Base-by-base conservation (phyloP, 1,140 invertebrate genomes). In the Cotesia typhae region DNA sequence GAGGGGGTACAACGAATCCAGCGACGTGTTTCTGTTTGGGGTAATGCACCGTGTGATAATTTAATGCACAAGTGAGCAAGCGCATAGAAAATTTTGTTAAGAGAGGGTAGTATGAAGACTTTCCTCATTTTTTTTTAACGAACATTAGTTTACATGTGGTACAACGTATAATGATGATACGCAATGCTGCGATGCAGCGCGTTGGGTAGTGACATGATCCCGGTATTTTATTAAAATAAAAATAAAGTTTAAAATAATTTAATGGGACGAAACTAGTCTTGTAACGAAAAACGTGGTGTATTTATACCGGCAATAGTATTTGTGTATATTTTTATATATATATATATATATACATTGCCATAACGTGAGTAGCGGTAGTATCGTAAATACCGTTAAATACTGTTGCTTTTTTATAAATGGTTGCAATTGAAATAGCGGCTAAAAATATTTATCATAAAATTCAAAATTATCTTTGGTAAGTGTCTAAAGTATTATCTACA, bases 1-100 rank as follows among this genome's bases (percentile, higher is more conserved):
- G 66, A 55, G 66, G 66, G 51, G 66, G 47, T 10, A 1, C 51
- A 67, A 12, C 66, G 51, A 67, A 67, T 67, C 66, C 66, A 5
- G 36, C 41, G 6, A 55, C 12, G 66, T 10, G n/a, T 35, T 67
- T 36, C 41, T 10, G 6, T 67, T 6, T 4, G 17, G 64, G 17
- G n/a, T n/a, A 4, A 20, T 37, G 35, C 14, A 37, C 17, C 63
- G 36, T 47, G 14, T 51, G 37, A 51, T 38, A 51, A 65, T 65
- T 12, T 51, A 37, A n/a, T 37, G 60, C 36, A 63, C 6, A 12
- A 37, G 60, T 63, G 60, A 63, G 60, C 60, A 63, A 63, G 60
- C 60, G 60, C 60, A 63, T 63, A 36, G 9, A 14, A 63, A 14
- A 57, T 20, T 17, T 38, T 6, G 14, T 10, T 12, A 36, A 12